phyloP scores from a whole-genome alignment of 2,888 invertebrate species.

The Amiota communis region DNA sequence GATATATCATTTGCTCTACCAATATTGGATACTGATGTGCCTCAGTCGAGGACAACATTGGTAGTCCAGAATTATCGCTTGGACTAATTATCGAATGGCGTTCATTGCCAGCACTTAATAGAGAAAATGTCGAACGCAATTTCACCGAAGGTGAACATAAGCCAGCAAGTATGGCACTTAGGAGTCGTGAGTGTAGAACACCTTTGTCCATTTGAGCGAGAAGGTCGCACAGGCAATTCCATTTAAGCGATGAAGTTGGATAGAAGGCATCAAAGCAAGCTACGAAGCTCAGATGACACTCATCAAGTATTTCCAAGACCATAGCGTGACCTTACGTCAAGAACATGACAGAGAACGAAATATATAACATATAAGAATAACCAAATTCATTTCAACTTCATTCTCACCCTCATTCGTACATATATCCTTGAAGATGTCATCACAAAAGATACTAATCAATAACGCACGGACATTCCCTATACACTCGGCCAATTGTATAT shows the following conservation, averaged over 20 bases:
- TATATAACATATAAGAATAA: constrained; percentile 9
- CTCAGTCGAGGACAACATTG: constrained; percentile 78
- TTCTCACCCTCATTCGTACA: constrained; percentile 68
- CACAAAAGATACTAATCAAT: constrained; percentile 87
- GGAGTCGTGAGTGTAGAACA: constrained; percentile 74
- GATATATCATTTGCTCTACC: constrained; percentile 85
- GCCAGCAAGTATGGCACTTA: constrained; percentile 88
- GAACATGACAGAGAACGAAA: neutral
- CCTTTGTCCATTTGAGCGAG: constrained; percentile 80
- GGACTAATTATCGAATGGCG: constrained; percentile 77
- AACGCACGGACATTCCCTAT: constrained; percentile 89
- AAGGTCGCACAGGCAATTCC: constrained; percentile 91
- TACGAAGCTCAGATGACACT: constrained; percentile 92
- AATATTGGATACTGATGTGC: constrained; percentile 83
- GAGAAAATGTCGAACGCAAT: constrained; percentile 83
- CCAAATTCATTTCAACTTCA: neutral
- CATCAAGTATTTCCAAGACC: constrained; percentile 85
- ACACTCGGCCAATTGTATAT: constrained; percentile 86
- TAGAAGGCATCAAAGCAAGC: constrained; percentile 97
- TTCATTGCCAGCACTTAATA: constrained; percentile 75
- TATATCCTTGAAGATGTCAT: constrained; percentile 76
- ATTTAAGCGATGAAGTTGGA: constrained; percentile 93
- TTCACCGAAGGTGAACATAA: constrained; percentile 86
- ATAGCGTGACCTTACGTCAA: constrained; percentile 75
- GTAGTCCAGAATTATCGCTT: constrained; percentile 80